A percentile compares a stretch with the other conserved stretches of the same genome.
phyloP scores from a whole-genome alignment of 2,113 vertebrate genomes.

The Bubo bubo region DNA sequence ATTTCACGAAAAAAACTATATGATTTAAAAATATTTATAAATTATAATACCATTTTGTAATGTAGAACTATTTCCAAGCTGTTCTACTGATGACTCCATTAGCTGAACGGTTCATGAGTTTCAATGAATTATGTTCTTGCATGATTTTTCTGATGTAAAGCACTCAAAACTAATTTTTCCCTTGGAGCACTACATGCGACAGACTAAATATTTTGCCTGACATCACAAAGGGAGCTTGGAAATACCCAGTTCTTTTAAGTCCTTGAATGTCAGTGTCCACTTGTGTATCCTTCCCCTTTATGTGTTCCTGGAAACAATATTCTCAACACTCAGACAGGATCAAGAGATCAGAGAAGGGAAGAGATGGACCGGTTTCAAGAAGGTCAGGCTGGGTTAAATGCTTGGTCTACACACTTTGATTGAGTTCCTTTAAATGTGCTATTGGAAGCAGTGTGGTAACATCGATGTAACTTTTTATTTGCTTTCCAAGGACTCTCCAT shows the following conservation, averaged over 20 bases:
- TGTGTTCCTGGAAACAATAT: background rate
- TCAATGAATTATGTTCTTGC: background rate
- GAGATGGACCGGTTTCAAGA: background rate
- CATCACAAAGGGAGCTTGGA: background rate
- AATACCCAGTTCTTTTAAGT: background rate
- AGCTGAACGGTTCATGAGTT: background rate
- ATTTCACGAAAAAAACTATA: background rate
- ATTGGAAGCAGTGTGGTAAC: background rate
- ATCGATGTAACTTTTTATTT: background rate
- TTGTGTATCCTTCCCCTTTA: background rate
- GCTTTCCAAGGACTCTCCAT: background rate
- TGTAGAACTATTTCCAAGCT: background rate
- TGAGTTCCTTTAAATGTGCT: background rate
- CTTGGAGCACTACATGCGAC: accelerated
- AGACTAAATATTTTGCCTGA: background rate
- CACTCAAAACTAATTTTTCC: background rate
- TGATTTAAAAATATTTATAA: background rate
- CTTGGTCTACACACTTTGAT: background rate
- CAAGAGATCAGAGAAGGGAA: background rate
- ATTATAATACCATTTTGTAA: background rate
- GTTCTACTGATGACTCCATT: background rate
- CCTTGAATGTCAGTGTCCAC: background rate
- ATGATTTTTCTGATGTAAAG: background rate
- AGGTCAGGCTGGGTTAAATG: background rate
- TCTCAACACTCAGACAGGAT: background rate